Base-by-base conservation (phyloP, 2,888 invertebrate species). In the Agrotis exclamationis region DNA sequence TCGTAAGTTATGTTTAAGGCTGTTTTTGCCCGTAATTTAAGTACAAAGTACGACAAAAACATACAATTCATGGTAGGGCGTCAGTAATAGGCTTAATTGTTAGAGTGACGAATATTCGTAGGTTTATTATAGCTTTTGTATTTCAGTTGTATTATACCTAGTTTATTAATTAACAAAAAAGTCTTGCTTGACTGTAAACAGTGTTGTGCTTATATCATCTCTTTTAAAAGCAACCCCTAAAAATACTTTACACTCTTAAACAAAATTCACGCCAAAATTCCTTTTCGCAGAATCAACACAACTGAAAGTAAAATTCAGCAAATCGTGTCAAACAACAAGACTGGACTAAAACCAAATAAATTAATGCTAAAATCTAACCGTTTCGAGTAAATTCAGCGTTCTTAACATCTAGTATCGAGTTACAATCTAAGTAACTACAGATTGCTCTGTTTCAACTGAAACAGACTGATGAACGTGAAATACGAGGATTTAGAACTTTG, bases 381-480 rank as follows among this genome's bases (percentile, higher is more conserved):
- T 18, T 68, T 63, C 24, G 20, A 54, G 60, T 60, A 53, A 62
- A 71, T 28, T 71, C 67, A 66, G 74, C 64, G 60, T 75, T 82
- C 74, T 81, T 79, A 73, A 48, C 53, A 70, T 79, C 69, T 72
- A 73, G 71, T 76, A 69, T 85, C 63, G 47, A 62, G 75, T 74
- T 66, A 78, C 77, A 60, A 68, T 78, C 74, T 75, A 75, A 83
- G 78, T 74, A 78, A 81, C 50, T 81, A 82, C 80, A 72, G 77
- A 75, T 68, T 66, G 67, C 73, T 70, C 58, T 83, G 76, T 85
- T 82, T 62, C 78, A 47, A 80, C 78, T 85, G 82, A 79, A 85
- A 59, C 80, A 82, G 78, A 73, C 84, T 85, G 85, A 85, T 85
- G 85, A 84, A 84, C 85, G 79, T 62, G 63, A 47, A 59, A 14